Base-by-base conservation (phyloP, 2,888 invertebrate genomes). In the Lasioglossum calceatum region DNA sequence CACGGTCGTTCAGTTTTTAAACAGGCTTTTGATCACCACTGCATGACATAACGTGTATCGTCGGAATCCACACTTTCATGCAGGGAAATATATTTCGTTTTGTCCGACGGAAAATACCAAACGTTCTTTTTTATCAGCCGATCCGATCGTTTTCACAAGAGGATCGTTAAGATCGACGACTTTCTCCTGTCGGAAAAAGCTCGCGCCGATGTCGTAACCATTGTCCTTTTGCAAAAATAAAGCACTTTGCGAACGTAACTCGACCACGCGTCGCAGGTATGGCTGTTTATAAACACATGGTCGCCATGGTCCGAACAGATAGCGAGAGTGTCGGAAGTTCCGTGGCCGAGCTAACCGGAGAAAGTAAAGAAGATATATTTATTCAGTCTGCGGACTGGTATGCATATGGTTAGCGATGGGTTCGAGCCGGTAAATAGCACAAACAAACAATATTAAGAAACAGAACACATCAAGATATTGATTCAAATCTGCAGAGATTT, bases 281-380 rank as follows among this genome's bases (percentile, higher is more conserved):
- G 44, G 44, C 16, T 64, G 85, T 77, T 86, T 61, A 61, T 73
- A 58, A 73, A 64, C 74, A 47, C 47, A 44, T 27, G 42, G 76
- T 5, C 16, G 8, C 39, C 32, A 32, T 42, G 67, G 73, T 36
- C 32, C 58, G 67, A 32, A 27, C 42, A 61, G 47, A 67, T 78
- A 77, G 64, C 78, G 64, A 70, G 72, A 47, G 73, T 83, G 73
- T 84, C 87, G 88, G 90, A 90, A 90, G 89, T 90, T 81, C 82
- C 81, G 54, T 79, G 74, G 84, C 32, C 72, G 75, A 85, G 61
- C 70, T 58, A 44, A 42, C 36, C 81, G 91, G 93, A 92, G 93
- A 93, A 93, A 93, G 93, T 92, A 91, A 90, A 85, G 85, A 89
- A 89, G 90, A 91, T 87, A 88, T 84, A 91, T 93, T 91, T 90